Evolutionary conservation across 2,113 vertebrate genomes (phyloP).

Genomic region (Excalfactoria chinensis): DNA sequence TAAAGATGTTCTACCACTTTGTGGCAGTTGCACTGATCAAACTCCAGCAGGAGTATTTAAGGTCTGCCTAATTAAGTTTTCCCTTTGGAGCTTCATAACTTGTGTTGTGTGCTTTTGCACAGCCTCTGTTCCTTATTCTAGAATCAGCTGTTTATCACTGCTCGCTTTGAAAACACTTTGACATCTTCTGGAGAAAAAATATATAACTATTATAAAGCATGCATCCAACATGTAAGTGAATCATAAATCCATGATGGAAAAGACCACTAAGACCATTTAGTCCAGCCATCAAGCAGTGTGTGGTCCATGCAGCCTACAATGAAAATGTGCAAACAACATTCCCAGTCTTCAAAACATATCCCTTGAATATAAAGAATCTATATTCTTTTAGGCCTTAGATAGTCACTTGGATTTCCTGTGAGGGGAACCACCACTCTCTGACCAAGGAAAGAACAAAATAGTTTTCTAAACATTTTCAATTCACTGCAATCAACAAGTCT

Average conservation of each 20-base stretch:
- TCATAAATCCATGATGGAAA: background rate
- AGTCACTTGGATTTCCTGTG: background rate
- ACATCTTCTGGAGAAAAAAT: background rate
- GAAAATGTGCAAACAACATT: background rate
- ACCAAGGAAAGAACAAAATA: background rate
- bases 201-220: background rate
- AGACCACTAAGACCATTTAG: too few relatives aligned
- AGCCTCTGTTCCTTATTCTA: background rate
- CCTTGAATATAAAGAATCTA: background rate
- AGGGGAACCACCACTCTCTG: background rate
- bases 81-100: background rate
- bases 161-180: background rate
- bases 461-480: background rate
- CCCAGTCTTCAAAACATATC: background rate
- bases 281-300: background rate
- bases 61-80: background rate
- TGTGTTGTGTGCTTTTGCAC: background rate
- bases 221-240: accelerated
- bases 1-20: background rate
- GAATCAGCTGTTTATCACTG: background rate
- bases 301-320: background rate
- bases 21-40: background rate
- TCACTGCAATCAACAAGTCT: background rate
- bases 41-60: background rate
- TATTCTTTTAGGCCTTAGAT: background rate